A percentile compares a stretch with the other conserved stretches of the same genome.
Conservation (phyloP, 2,113 vertebrate species). For the Lepidothrix coronata region DNA sequence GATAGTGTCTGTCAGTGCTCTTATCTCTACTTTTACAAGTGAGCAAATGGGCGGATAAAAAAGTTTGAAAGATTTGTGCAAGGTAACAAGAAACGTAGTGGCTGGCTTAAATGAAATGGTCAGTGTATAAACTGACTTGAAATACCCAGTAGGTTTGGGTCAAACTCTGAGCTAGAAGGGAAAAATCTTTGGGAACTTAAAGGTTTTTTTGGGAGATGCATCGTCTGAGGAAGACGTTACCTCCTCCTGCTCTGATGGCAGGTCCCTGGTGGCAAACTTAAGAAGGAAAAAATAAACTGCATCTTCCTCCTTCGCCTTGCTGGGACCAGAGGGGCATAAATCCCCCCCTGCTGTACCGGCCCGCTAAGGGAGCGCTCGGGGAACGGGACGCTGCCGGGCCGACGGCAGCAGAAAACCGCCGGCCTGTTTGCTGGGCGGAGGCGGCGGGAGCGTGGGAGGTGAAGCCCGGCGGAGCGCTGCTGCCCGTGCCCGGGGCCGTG, state of each 20-base stretch:
- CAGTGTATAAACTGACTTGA: neutral
- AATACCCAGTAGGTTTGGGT: neutral
- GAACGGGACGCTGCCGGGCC: neutral
- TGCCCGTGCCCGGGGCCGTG: neutral
- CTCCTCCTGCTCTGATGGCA: neutral
- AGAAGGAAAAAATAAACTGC: neutral
- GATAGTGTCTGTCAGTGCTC: neutral
- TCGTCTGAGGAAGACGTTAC: neutral
- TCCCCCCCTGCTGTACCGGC: neutral
- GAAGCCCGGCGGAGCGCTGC: neutral
- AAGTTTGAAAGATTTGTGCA: neutral
- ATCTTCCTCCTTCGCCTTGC: neutral
- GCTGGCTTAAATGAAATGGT: neutral
- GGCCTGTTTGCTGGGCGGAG: neutral
- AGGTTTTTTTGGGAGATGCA: neutral
- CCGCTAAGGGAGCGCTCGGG: neutral
- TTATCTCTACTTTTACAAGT: neutral
- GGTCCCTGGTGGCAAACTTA: neutral
- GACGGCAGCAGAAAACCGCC: neutral
- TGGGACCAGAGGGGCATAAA: neutral
- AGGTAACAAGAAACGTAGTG: neutral
- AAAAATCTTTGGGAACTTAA: neutral
- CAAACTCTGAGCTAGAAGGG: neutral
- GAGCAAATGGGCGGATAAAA: neutral
- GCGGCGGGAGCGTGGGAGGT: neutral